These are phyloP conservation scores for Trypoxylus dichotomus DNA, from an alignment of 1,140 invertebrate genomes.

Conservation along the genomic window DNA sequence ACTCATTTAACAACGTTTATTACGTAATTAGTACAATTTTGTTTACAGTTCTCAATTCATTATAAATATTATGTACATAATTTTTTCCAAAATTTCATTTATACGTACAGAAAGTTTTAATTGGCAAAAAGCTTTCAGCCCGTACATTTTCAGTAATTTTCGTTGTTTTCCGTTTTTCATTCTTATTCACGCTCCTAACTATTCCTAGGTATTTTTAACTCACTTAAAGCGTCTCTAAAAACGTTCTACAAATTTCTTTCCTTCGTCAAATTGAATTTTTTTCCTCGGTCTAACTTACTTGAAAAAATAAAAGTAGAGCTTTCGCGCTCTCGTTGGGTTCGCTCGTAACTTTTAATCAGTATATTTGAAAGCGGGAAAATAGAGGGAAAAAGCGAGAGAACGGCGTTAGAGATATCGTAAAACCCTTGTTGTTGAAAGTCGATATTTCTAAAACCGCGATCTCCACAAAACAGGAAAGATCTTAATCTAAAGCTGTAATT, in stretches of 20 bases:
- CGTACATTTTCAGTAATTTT: too few species aligned
- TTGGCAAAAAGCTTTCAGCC: too few species aligned
- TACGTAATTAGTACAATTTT: too few species aligned
- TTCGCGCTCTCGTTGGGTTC: neutral
- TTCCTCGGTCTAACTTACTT: neutral
- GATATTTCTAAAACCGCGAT: conserved; percentile 6
- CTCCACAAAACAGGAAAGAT: neutral
- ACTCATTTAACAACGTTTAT: too few species aligned
- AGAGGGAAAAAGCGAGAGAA: neutral
- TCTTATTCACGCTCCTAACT: too few species aligned
- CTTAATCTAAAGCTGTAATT: conserved; percentile 7
- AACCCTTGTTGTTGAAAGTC: neutral
- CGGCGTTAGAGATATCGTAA: neutral
- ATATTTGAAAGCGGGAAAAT: neutral
- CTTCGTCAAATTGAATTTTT: neutral
- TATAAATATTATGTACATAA: too few species aligned
- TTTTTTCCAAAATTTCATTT: too few species aligned
- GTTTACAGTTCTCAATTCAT: too few species aligned
- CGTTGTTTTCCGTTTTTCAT: too few species aligned
- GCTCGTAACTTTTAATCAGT: conserved; percentile 6
- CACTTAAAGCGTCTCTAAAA: too few species aligned
- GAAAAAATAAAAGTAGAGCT: neutral
- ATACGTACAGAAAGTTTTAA: too few species aligned
- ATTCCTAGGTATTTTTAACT: too few species aligned
- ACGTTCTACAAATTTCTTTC: neutral